Evolutionary conservation across 2,113 vertebrate species (phyloP), one percentile per base, ranked within the genome.

Genomic region (Nesogale talazaci): DNA sequence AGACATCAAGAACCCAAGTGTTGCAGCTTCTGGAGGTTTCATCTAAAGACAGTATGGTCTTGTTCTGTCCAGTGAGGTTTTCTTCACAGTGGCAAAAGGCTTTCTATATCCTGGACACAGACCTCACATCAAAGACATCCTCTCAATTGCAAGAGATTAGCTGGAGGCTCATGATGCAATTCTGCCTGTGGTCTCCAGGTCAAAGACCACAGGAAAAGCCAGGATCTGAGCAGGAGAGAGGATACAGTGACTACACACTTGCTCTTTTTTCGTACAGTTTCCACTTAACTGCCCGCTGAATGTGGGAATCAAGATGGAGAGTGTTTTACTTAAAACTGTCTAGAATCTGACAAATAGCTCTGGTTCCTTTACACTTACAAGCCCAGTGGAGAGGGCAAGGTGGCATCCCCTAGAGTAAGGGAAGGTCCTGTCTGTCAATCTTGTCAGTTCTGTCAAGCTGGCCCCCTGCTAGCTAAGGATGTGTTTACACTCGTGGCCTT

Each of bases 21-120:
- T 29, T 14, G 1, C 6, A 46, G 59, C 46, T 90, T 76, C 23
- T 1, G 27, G 0, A n/a, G 15, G 10, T 17, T 3, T 59, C 63
- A 29, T 42, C 3, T 36, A 38, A 25, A 4, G 6, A 2, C 6
- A 4, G 5, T 15, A 1, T 0, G 22, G 15, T 23, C 34, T 63
- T 81, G 16, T 29, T 75, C 83, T 86, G 11, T 79, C 20, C 6
- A n/a, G 6, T 1, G 67, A 2, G n/a, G n/a, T 4, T 16, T 70
- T 63, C 76, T 81, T 27, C 42, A 10, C 7, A 12, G 29, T 7
- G 0, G 36, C 57, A 38, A 72, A 22, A 7, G 2, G 15, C 31
- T 69, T 11, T 69, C 20, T 6, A 29, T 4, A 91, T 15, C 59
- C 31, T 70, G 42, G 19, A 59, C 36, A 22, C 4, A 70, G 4